Percentiles rank a stretch among this genome's conserved stretches.
Evolutionary conservation across 2,113 vertebrate genomes (phyloP).

Genomic region (Gadus chalcogrammus): DNA sequence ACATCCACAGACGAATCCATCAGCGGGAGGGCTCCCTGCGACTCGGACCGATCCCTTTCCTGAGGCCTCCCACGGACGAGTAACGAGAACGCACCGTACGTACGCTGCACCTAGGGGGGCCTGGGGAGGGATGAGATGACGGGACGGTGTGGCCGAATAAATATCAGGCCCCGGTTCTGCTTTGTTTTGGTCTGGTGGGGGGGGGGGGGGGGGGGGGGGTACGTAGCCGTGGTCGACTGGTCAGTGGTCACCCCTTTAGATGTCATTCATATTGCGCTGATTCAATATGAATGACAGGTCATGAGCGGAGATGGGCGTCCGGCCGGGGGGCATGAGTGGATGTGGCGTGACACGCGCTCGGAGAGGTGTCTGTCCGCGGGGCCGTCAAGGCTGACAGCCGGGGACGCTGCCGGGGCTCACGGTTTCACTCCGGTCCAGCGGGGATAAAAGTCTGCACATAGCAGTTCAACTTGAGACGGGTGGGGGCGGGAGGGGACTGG

Average conservation of each 20-base stretch:
- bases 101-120: too few relatives aligned
- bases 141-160: too few relatives aligned
- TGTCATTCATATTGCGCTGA: slow-evolving; percentile 16
- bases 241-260: neutral
- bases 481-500: neutral
- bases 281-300: slow-evolving; percentile 15
- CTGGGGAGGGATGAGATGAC: neutral
- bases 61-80: slow-evolving; percentile 11
- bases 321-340: neutral
- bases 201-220: too few relatives aligned
- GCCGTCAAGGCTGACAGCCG: neutral
- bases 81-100: neutral
- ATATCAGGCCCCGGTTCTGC: too few relatives aligned
- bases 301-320: slow-evolving; percentile 10
- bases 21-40: slow-evolving; percentile 21
- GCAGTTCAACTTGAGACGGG: neutral
- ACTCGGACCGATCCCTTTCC: slow-evolving; percentile 29
- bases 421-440: neutral
- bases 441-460: too few relatives aligned
- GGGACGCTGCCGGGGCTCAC: neutral
- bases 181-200: too few relatives aligned
- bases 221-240: too few relatives aligned
- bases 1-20: slow-evolving; percentile 59
- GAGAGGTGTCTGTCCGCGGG: neutral
- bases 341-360: neutral